Base-by-base conservation (phyloP, 2,888 invertebrate species). In the Polymixis flavicincta region DNA sequence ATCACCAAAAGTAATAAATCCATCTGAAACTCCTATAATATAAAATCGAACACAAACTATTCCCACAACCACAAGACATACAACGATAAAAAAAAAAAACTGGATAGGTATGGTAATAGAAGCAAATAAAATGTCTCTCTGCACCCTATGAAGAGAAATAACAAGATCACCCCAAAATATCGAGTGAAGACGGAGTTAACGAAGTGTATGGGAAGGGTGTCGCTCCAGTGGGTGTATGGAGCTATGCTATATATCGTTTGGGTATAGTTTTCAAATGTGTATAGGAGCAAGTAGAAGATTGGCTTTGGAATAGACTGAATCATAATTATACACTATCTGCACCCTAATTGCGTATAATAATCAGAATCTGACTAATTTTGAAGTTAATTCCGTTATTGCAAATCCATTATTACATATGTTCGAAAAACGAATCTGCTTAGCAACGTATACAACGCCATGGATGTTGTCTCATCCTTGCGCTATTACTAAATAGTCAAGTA, bases 111-210 rank as follows among this genome's bases (percentile, higher is more conserved):
- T 79, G 81, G 71, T 86, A 82, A 86, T 82, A 75, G 54, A 57
- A 74, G 64, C 72, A 82, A 80, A 88, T 85, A 80, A 85, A 83
- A 80, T 83, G 82, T 80, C 69, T 79, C 80, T 52, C 77, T 81
- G 76, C 89, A 89, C 89, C 88, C 89, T 75, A 84, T 85, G 71
- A 66, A 76, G 55, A 13, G 67, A 55, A 37, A 54, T 81, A 82
- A 86, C 80, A 82, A 80, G 74, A 22, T 37, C 59, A 45, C 81
- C 84, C 84, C 52, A 75, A 79, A 82, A 82, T 85, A 78, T 77
- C 75, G 45, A 59, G 65, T 61, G 66, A 74, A 74, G 72, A 54
- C 67, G 28, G 63, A 57, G 37, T 14, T 76, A 76, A 75, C 60
- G 74, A 83, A 71, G 64, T 65, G 45, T 22, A 28, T 48, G 9